These are phyloP conservation scores for Microchirus variegatus DNA, from an alignment of 2,797 vertebrate genomes.

Conservation along the genomic window DNA sequence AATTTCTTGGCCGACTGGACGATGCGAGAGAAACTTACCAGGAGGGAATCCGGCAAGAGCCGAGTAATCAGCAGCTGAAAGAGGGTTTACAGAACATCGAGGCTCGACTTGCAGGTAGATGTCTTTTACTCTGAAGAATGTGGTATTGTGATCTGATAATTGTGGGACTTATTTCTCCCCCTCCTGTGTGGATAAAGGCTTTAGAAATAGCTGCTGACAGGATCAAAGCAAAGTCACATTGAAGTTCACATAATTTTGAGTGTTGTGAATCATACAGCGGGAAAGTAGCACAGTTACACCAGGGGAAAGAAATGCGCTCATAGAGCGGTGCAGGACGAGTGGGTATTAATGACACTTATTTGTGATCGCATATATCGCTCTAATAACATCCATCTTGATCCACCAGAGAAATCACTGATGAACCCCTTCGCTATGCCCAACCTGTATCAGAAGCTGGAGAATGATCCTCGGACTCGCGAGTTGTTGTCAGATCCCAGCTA, in stretches of 20 bases:
- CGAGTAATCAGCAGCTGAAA: constrained; percentile 85
- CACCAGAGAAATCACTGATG: constrained; percentile 90
- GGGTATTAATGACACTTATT: not conserved
- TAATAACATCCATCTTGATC: constrained; percentile 13
- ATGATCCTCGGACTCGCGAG: constrained; percentile 85
- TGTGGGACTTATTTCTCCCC: constrained; percentile 19
- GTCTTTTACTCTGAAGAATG: not conserved
- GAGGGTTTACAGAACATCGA: constrained; percentile 87
- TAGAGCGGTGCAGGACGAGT: not conserved
- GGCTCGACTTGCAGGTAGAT: constrained; percentile 82
- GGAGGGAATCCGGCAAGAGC: constrained; percentile 89
- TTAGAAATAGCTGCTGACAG: constrained; percentile 19
- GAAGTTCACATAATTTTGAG: too few species aligned
- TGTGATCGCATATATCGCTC: not conserved
- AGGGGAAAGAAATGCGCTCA: not conserved
- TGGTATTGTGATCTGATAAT: constrained; percentile 3
- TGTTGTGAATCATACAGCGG: constrained; percentile 26
- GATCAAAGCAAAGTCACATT: constrained; percentile 1
- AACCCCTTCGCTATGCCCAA: constrained; percentile 94
- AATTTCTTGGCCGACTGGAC: constrained; percentile 91
- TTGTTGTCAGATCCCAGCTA: constrained; percentile 89
- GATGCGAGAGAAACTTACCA: constrained; percentile 92
- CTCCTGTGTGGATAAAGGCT: constrained; percentile 10
- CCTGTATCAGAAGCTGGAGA: constrained; percentile 90
- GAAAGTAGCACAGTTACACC: not conserved